Evolutionary conservation across 2,797 vertebrate genomes (phyloP), one percentile per base, ranked within the genome.

Genomic region (Catharus ustulatus): DNA sequence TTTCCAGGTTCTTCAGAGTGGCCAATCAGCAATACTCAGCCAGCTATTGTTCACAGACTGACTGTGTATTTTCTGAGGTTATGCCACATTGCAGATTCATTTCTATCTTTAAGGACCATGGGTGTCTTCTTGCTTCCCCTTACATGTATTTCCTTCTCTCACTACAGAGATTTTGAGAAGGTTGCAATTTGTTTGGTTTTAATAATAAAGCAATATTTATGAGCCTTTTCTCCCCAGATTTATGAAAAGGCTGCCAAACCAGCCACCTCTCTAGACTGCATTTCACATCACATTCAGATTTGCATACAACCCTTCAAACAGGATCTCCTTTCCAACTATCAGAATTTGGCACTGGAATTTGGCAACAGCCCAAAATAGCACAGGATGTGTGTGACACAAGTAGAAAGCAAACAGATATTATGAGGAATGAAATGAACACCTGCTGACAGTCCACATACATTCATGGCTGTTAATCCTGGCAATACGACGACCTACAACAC

Each of bases 381-480:
- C 84, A 95, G 90, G 95, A 96, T 91, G 84, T 45, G 76, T 64
- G 68, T 68, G 94, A 95, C 90, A 96, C 22, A 67, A 92, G 93
- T 19, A 89, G 93, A 90, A 96, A 93, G 96, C 88, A 94, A 95
- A 86, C 57, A 82, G 94, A 92, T 89, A 95, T 43, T 85, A 90
- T 49, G 90, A 93, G 80, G 92, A 94, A 95, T 93, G 87, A 95
- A 93, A 84, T 57, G 90, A 96, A 93, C 93, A 93, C 96, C 94
- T 95, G 94, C 95, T 95, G 90, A 96, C 85, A 94, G 92, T 69
- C 90, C 48, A 63, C 58, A 58, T 75, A 81, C 45, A 88, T 92
- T 80, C 84, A 85, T 52, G 73, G 82, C 68, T 91, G 55, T 78
- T 94, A 93, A 94, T 91, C 77, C 85, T 77, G 67, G 42, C 94